phyloP scores from a whole-genome alignment of 2,113 vertebrate genomes.

The Meles meles region DNA sequence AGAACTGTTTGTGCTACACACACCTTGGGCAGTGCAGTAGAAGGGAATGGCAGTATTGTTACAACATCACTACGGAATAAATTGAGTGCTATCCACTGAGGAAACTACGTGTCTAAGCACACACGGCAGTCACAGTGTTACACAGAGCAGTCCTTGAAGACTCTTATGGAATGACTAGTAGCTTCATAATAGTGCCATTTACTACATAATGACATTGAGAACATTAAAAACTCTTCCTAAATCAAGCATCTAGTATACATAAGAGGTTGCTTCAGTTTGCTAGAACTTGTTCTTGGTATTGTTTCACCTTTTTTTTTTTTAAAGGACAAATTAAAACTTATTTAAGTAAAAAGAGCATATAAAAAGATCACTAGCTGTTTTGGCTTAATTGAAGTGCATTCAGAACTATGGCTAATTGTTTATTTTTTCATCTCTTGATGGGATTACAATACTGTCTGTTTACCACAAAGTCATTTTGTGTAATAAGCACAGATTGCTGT shows the following conservation, averaged over 20 bases:
- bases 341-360: conserved; percentile 89
- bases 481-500: conserved; percentile 84
- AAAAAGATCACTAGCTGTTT: conserved; percentile 90
- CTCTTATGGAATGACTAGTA: conserved; percentile 98
- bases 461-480: conserved; percentile 86
- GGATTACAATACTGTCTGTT: conserved; percentile 90
- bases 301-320: conserved; percentile 87
- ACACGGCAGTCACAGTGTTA: conserved; percentile 99
- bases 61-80: conserved; percentile 96
- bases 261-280: conserved; percentile 94
- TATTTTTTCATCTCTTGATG: conserved; percentile 82
- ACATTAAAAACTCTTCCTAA: conserved; percentile 97
- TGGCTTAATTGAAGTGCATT: conserved; percentile 91
- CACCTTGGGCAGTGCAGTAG: conserved; percentile 90
- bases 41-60: conserved; percentile 93
- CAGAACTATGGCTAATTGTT: conserved; percentile 89
- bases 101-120: conserved; percentile 98
- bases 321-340: conserved; percentile 94
- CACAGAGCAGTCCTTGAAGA: conserved; percentile 97
- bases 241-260: conserved; percentile 93
- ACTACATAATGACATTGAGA: conserved; percentile 98
- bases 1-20: conserved; percentile 86
- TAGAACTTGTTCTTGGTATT: conserved; percentile 88
- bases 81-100: conserved; percentile 95
- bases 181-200: conserved; percentile 98